phyloP scores from a whole-genome alignment of 2,797 vertebrate genomes.

The Channallabes apus region DNA sequence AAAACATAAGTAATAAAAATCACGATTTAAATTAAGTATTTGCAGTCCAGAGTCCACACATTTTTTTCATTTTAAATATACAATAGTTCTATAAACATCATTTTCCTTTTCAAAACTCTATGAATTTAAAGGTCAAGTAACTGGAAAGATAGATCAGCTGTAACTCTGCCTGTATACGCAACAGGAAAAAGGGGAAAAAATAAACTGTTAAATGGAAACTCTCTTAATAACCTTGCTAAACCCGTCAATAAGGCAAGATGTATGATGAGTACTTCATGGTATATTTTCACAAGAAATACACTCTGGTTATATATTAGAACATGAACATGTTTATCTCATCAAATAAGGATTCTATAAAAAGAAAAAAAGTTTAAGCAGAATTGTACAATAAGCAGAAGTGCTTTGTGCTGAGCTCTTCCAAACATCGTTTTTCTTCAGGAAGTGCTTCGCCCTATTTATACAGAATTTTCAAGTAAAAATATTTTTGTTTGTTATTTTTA shows the following conservation, averaged over 20 bases:
- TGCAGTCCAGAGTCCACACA: not conserved
- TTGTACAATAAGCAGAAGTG: not conserved
- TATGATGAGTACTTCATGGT: not conserved
- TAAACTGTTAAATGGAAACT: not conserved
- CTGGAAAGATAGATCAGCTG: not conserved
- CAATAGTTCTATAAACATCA: not conserved
- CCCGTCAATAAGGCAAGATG: not conserved
- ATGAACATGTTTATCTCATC: not conserved
- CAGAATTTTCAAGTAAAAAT: not conserved
- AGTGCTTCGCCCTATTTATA: not conserved
- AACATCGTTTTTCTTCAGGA: too few species aligned
- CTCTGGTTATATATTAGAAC: not conserved
- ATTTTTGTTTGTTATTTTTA: not conserved
- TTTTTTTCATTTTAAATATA: not conserved
- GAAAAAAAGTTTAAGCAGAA: not conserved
- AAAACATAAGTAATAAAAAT: not conserved
- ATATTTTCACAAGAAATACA: not conserved
- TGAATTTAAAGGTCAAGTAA: not conserved
- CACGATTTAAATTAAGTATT: not conserved
- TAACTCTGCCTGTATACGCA: not conserved
- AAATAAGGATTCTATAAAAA: not conserved
- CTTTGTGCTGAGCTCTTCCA: not conserved
- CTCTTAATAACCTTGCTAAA: not conserved
- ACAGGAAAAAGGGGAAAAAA: not conserved
- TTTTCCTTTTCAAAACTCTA: not conserved